Percentiles rank a stretch among this genome's conserved stretches.
Evolutionary conservation across 1,140 invertebrate species (phyloP).

Genomic region (Dreissena rostriformis): DNA sequence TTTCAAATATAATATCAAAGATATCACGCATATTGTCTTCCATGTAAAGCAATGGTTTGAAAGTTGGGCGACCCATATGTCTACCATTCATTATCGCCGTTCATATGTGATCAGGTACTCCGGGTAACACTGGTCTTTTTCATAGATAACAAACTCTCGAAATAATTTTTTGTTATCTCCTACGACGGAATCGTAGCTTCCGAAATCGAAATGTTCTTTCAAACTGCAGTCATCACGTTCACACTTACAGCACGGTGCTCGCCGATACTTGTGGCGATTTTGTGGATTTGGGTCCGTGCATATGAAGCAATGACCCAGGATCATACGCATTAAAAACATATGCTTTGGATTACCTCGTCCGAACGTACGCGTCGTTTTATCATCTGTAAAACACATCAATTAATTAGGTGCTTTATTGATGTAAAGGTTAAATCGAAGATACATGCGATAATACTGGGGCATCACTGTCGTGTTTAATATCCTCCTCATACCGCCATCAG

Average conservation of each 20-base stretch:
- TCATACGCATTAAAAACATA: slow-evolving; percentile 55
- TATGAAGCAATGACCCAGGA: slow-evolving; percentile 51
- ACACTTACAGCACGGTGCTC: slow-evolving; percentile 51
- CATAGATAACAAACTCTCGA: slow-evolving; percentile 73
- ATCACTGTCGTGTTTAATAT: too few relatives aligned
- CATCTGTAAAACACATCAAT: slow-evolving; percentile 25
- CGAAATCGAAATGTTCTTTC: neutral
- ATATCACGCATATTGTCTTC: too few relatives aligned
- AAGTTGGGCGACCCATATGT: neutral
- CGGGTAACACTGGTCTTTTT: slow-evolving; percentile 68
- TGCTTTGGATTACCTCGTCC: slow-evolving; percentile 29
- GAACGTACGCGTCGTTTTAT: neutral
- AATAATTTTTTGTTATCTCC: slow-evolving; percentile 68
- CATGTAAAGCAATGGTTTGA: too few relatives aligned
- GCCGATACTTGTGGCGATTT: slow-evolving; percentile 39
- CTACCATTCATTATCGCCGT: slow-evolving; percentile 30
- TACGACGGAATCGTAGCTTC: slow-evolving; percentile 65
- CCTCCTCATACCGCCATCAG: too few relatives aligned
- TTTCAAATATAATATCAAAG: too few relatives aligned
- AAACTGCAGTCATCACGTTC: slow-evolving; percentile 36
- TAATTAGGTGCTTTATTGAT: neutral
- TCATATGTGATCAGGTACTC: slow-evolving; percentile 74
- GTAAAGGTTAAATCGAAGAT: too few relatives aligned
- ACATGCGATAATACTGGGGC: too few relatives aligned
- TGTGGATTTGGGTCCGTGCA: slow-evolving; percentile 27